Conservation (phyloP, 1,140 invertebrate genomes). For the Lepeophtheirus salmonis region DNA sequence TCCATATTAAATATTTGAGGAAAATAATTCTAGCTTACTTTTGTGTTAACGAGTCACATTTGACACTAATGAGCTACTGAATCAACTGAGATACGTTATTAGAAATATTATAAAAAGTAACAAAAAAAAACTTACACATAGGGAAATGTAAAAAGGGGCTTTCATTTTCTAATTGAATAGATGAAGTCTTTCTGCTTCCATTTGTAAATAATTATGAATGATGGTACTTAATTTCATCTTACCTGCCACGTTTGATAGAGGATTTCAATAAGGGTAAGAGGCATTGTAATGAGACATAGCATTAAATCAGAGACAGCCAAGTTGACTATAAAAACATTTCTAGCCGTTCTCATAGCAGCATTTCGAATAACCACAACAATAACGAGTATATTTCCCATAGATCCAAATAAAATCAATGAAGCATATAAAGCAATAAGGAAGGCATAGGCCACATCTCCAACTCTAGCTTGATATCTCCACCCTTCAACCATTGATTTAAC, state of each 20-base stretch:
- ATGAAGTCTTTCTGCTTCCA: too few species aligned
- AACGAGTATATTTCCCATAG: slow-evolving; percentile 24
- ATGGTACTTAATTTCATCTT: too few species aligned
- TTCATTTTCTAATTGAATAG: too few species aligned
- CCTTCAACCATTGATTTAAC: not conserved
- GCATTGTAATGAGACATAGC: slow-evolving; percentile 37
- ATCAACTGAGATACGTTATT: too few species aligned
- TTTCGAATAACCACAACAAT: slow-evolving; percentile 28
- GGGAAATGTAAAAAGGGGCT: too few species aligned
- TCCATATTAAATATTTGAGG: too few species aligned
- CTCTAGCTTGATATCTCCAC: slow-evolving; percentile 1
- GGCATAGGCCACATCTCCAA: not conserved
- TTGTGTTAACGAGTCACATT: too few species aligned
- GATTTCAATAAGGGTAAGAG: slow-evolving; percentile 34
- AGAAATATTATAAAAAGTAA: too few species aligned
- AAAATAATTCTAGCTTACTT: too few species aligned
- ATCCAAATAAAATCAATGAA: slow-evolving; percentile 16
- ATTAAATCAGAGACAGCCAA: slow-evolving; percentile 37
- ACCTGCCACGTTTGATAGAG: slow-evolving; percentile 26
- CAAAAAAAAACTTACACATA: too few species aligned
- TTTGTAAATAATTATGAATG: too few species aligned
- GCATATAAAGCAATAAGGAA: slow-evolving; percentile 16
- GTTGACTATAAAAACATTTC: slow-evolving; percentile 44
- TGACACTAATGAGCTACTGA: too few species aligned
- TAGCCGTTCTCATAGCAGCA: slow-evolving; percentile 35